Evolutionary conservation across 2,113 vertebrate genomes (phyloP).

Genomic region (Ranitomeya variabilis): DNA sequence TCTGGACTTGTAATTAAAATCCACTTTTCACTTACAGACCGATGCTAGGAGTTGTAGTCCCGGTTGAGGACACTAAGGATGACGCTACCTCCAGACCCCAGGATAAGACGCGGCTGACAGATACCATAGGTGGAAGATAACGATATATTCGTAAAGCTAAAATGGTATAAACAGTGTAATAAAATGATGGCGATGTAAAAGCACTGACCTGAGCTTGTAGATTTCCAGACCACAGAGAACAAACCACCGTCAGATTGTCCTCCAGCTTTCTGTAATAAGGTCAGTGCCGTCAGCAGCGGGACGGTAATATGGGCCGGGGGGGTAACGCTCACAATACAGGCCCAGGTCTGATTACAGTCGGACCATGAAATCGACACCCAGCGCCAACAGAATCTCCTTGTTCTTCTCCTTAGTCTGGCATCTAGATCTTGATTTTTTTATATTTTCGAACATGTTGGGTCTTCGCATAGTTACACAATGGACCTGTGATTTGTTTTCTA

Average conservation of each 20-base stretch:
- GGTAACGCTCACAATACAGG: slow-evolving; percentile 15
- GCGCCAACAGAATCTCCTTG: background rate
- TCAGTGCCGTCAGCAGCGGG: slow-evolving; percentile 42
- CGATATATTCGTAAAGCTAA: background rate
- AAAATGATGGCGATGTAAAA: too few relatives aligned
- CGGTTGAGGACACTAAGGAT: too few relatives aligned
- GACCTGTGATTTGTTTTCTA: too few relatives aligned
- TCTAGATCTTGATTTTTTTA: background rate
- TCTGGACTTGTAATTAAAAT: too few relatives aligned
- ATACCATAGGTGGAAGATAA: background rate
- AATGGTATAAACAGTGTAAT: background rate
- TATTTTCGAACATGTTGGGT: background rate
- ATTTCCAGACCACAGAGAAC: background rate
- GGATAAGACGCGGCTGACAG: too few relatives aligned
- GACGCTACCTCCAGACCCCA: too few relatives aligned
- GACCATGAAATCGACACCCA: background rate
- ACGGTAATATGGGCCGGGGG: slow-evolving; percentile 11
- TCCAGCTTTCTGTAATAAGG: slow-evolving; percentile 28
- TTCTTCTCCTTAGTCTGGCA: too few relatives aligned
- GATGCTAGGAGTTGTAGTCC: too few relatives aligned
- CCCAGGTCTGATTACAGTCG: slow-evolving; percentile 32
- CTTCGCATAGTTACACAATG: background rate
- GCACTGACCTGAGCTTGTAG: background rate
- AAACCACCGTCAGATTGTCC: background rate
- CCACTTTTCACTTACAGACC: too few relatives aligned